A percentile compares a stretch with the other conserved stretches of the same genome.
Evolutionary conservation across 53 echinoderm and acorn worm genomes (phyloP).

Genomic region (Crossaster papposus): DNA sequence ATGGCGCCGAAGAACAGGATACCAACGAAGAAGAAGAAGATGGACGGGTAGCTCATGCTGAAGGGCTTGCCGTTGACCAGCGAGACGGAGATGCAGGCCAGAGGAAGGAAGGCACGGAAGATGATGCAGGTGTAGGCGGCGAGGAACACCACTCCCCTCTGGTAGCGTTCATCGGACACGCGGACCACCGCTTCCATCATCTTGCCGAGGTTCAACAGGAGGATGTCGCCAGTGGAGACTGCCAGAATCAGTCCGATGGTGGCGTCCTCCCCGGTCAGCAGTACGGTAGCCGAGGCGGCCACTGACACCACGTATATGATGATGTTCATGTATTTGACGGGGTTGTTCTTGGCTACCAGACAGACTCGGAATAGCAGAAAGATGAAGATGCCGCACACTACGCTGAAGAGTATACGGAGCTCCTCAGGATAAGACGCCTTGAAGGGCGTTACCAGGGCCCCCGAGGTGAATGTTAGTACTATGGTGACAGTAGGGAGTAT

Average conservation of each 20-base stretch:
- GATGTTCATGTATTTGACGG: conserved; percentile 67
- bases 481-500: conserved; percentile 20
- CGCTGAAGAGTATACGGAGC: conserved; percentile 45
- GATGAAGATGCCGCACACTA: conserved; percentile 49
- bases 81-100: conserved; percentile 63
- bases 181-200: conserved; percentile 65
- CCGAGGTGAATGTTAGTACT: conserved; percentile 56
- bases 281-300: conserved; percentile 53
- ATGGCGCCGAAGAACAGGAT: conserved; percentile 81
- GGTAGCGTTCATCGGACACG: conserved; percentile 50
- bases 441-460: conserved; percentile 43
- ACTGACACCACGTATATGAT: conserved; percentile 75
- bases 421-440: conserved; percentile 11
- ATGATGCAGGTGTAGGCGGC: conserved; percentile 69
- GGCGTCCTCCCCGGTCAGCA: conserved; percentile 66
- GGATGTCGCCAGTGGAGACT: conserved; percentile 68
- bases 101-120: conserved; percentile 76
- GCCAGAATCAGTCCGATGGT: conserved; percentile 76
- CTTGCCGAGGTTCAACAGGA: conserved; percentile 66
- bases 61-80: conserved; percentile 76
- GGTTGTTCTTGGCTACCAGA: conserved; percentile 55
- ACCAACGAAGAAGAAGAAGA: conserved; percentile 79
- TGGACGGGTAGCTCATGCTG: conserved; percentile 70
- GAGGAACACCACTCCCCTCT: conserved; percentile 64
- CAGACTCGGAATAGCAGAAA: conserved; percentile 51